These are phyloP conservation scores for Microcebus ravelobensis DNA, from an alignment of 2,113 vertebrate genomes.

Conservation along the genomic window DNA sequence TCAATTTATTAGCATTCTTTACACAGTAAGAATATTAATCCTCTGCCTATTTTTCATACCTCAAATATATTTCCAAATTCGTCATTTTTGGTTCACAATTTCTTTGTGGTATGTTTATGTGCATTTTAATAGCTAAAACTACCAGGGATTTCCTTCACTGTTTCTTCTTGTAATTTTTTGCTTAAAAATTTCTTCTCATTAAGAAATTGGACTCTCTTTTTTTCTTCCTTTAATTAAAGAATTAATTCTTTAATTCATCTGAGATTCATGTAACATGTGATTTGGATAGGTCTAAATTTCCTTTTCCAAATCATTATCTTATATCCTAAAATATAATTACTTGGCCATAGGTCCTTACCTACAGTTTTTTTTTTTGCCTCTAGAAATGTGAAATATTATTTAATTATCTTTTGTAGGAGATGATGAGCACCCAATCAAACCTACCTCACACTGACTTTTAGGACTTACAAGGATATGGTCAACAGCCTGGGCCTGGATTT, in stretches of 20 bases:
- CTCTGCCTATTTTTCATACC: not conserved
- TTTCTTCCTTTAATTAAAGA: not conserved
- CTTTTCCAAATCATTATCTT: not conserved
- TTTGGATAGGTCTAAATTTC: not conserved
- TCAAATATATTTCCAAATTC: not conserved
- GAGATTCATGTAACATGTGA: not conserved
- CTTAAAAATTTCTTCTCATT: not conserved
- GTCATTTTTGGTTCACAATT: not conserved
- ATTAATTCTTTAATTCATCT: not conserved
- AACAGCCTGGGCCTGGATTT: not conserved
- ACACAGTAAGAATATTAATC: too few species aligned
- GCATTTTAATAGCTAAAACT: not conserved
- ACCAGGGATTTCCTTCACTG: not conserved
- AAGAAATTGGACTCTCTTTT: not conserved
- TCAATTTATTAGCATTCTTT: not conserved
- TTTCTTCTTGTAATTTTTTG: not conserved
- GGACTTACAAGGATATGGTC: not conserved
- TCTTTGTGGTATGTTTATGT: not conserved
- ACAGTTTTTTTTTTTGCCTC: not conserved
- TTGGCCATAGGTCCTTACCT: not conserved
- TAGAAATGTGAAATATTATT: not conserved
- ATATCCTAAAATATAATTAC: not conserved
- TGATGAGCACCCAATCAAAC: not conserved
- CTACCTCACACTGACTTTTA: not conserved
- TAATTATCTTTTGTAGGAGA: not conserved